Percentiles rank a stretch among this genome's conserved stretches.
These are phyloP conservation scores for Emys orbicularis DNA, from an alignment of 2,797 vertebrate genomes.

Conservation along the genomic window DNA sequence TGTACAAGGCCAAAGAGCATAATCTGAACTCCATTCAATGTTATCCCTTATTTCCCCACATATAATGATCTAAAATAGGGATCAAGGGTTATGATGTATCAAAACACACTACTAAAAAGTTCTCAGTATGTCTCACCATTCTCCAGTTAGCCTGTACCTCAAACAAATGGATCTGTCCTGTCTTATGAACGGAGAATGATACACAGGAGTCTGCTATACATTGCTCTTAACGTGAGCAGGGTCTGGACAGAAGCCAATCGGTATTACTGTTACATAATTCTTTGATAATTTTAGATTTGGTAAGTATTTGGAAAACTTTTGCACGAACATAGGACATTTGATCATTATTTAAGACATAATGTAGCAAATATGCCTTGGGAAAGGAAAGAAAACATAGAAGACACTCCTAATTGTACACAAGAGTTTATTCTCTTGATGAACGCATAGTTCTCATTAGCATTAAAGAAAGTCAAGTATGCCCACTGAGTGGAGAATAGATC, in stretches of 20 bases:
- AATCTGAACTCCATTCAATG: neutral
- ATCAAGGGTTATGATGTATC: neutral
- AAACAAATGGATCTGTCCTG: neutral
- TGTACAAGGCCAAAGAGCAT: accelerated
- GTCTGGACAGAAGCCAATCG: neutral
- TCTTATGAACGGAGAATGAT: neutral
- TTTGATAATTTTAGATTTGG: neutral
- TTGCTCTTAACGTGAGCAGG: neutral
- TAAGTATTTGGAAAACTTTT: neutral
- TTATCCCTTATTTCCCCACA: neutral
- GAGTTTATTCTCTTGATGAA: accelerated
- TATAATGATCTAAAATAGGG: neutral
- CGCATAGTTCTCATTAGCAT: accelerated
- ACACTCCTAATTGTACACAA: neutral
- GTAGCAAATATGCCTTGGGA: neutral
- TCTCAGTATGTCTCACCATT: neutral
- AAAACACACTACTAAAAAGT: neutral
- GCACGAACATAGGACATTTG: neutral
- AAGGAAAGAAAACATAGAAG: neutral
- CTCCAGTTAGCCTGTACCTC: neutral
- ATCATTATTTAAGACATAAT: neutral
- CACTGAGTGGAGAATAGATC: accelerated
- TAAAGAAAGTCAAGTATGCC: accelerated
- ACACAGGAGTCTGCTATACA: accelerated
- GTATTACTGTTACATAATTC: neutral